Evolutionary conservation across 2,797 vertebrate genomes (phyloP).

Genomic region (Peromyscus eremicus): DNA sequence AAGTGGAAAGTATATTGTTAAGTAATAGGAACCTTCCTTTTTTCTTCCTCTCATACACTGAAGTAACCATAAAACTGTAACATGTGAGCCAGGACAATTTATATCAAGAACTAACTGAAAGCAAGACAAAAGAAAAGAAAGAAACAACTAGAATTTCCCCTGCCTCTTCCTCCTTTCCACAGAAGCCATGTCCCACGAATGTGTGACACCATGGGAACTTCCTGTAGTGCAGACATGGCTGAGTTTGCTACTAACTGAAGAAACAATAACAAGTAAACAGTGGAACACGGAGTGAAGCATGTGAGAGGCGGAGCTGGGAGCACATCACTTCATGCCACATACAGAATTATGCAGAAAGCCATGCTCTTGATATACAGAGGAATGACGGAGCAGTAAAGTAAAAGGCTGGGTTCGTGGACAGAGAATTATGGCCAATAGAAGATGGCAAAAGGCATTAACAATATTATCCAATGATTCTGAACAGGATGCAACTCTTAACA

Average conservation of each 20-base stretch:
- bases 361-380: neutral
- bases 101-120: slow-evolving; percentile 70
- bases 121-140: neutral
- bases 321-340: neutral
- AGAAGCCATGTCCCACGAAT: slow-evolving; percentile 13
- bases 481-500: neutral
- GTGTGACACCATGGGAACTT: neutral
- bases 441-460: neutral
- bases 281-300: neutral
- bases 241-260: neutral
- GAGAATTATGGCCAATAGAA: neutral
- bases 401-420: neutral
- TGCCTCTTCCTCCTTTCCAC: neutral
- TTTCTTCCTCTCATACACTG: neutral
- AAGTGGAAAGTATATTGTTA: neutral
- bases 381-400: neutral
- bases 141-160: neutral
- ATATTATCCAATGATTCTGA: neutral
- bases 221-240: neutral
- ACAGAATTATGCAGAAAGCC: neutral
- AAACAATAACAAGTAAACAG: neutral
- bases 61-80: slow-evolving; percentile 55
- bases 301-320: neutral
- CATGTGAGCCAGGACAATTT: slow-evolving; percentile 53
- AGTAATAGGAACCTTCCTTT: neutral